Evolutionary conservation across 2,797 vertebrate genomes (phyloP), one percentile per base, ranked within the genome.

Genomic region (Mus spretus): DNA sequence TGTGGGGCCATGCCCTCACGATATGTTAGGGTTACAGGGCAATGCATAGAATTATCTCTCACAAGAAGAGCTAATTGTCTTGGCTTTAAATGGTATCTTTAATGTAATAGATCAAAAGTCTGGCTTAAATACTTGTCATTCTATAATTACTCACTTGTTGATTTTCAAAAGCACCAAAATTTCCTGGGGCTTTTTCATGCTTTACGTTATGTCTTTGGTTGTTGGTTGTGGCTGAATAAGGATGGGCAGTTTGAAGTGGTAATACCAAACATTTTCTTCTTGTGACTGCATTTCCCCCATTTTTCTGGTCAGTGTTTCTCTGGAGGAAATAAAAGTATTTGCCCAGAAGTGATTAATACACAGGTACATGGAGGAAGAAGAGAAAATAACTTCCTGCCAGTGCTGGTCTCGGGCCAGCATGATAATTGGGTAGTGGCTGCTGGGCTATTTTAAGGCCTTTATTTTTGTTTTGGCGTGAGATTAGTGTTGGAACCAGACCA

Each of bases 401-500:
- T 80, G 65, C 61, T 93, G 0, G 2, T 83, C 85, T 22, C 0
- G 19, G 57, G 37, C 34, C 84, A 22, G 7, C 94, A 0, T 37
- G 78, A 82, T 97, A 92, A 92, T 96, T 97, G 96, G 96, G 93
- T 96, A 70, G 94, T 97, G 90, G 47, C 86, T 97, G 31, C 97
- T 96, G 95, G 89, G 31, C 89, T 98, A 67, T 97, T 96, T 96
- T 0, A 0, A 95, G 96, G 87, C 85, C 78, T 93, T 98, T 98
- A 79, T 97, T 97, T 98, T 89, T 97, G 96, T 97, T 85, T 97
- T 97, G 97, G 94, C 93, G 65, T 94, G 96, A 67, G 90, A 95
- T 97, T 96, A 94, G 65, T 81, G 55, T 85, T 98, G 96, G 96
- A 98, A 87, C 77, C 55, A 86, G 61, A 96, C 93, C 97, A 97